phyloP scores from a whole-genome alignment of 2,113 vertebrate species.

The Artemisiospiza belli region DNA sequence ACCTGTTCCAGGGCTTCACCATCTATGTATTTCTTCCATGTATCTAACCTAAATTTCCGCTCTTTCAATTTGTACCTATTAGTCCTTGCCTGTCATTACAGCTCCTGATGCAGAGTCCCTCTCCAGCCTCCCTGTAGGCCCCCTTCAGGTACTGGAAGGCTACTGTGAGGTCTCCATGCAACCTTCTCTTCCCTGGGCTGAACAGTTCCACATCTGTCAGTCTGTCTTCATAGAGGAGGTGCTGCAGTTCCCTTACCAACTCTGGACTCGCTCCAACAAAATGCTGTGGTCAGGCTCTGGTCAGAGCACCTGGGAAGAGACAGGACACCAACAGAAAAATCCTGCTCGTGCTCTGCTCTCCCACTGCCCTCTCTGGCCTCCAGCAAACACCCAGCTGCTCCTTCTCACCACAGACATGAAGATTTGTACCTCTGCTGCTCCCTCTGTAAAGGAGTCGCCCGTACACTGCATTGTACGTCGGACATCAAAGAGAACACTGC shows the following conservation, averaged over 20 bases:
- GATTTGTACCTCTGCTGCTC: not conserved
- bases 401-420: not conserved
- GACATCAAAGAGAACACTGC: not conserved
- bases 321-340: not conserved
- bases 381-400: not conserved
- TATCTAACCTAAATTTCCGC: not conserved
- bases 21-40: not conserved
- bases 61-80: not conserved
- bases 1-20: not conserved
- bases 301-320: not conserved
- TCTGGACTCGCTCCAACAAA: not conserved
- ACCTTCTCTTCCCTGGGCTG: not conserved
- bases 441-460: not conserved
- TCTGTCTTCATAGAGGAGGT: not conserved
- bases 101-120: not conserved
- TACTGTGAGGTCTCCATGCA: not conserved
- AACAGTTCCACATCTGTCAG: not conserved
- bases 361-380: not conserved
- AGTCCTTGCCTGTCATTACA: not conserved
- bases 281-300: not conserved
- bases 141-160: not conserved
- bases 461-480: not conserved
- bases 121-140: not conserved
- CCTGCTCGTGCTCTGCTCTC: not conserved
- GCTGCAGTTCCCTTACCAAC: not conserved